These are phyloP conservation scores for Heliconius hortense DNA, from an alignment of 2,888 invertebrate species.

Conservation along the genomic window DNA sequence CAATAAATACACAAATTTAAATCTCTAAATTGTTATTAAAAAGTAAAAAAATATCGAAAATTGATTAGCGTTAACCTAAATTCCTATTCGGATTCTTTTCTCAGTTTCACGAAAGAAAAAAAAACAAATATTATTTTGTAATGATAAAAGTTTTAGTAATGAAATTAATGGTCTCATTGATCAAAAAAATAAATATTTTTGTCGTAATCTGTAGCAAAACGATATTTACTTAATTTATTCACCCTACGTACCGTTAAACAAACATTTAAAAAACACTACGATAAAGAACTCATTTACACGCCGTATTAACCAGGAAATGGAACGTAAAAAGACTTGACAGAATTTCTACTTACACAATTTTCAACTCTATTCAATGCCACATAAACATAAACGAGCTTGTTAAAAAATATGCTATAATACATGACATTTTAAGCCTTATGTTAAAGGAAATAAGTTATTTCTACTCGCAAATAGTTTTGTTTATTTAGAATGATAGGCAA, in stretches of 20 bases:
- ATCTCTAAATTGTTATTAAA: no score
- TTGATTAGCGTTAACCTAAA: no score
- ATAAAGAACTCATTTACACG: slow-evolving; percentile 81
- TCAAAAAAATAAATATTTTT: background rate
- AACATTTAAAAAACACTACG: slow-evolving; percentile 70
- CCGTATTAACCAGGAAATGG: slow-evolving; percentile 75
- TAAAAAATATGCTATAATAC: background rate
- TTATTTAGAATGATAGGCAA: slow-evolving; percentile 56
- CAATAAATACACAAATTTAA: no score
- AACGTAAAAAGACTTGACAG: slow-evolving; percentile 61
- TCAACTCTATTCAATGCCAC: slow-evolving; percentile 43
- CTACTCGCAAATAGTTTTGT: slow-evolving; percentile 8
- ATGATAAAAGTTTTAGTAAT: no score
- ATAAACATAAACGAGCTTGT: slow-evolving; percentile 1
- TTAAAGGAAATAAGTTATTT: background rate
- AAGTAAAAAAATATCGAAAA: no score
- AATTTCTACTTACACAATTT: slow-evolving; percentile 41
- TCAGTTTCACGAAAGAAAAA: no score
- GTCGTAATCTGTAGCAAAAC: slow-evolving; percentile 26
- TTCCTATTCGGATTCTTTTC: no score
- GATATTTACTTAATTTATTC: slow-evolving; percentile 64
- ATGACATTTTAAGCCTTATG: slow-evolving; percentile 45
- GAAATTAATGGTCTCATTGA: background rate
- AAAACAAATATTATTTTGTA: no score
- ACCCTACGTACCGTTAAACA: slow-evolving; percentile 70